Evolutionary conservation across 2,888 invertebrate genomes (phyloP).

Genomic region (Belgica antarctica): DNA sequence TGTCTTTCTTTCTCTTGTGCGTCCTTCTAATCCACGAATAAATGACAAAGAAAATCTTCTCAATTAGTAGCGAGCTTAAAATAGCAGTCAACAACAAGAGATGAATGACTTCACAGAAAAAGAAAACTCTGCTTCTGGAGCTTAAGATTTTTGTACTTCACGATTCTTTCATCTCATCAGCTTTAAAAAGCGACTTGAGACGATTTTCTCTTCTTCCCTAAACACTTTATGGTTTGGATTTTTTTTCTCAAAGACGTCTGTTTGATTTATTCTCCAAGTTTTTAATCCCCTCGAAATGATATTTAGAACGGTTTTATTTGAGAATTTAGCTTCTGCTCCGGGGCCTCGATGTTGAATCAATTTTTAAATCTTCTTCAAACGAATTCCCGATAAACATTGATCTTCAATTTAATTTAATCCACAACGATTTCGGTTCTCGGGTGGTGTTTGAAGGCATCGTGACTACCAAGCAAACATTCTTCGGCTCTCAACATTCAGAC

Average conservation of each 20-base stretch:
- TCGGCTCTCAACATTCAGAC: not conserved
- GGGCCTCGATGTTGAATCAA: constrained; percentile 14
- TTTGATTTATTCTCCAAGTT: constrained; percentile 18
- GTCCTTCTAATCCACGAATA: constrained; percentile 34
- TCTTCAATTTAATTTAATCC: constrained; percentile 29
- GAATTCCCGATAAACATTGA: constrained; percentile 23
- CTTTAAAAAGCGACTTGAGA: constrained; percentile 17
- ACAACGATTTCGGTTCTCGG: not conserved
- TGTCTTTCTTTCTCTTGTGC: not conserved
- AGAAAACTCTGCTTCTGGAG: constrained; percentile 36
- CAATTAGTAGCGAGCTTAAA: constrained; percentile 42
- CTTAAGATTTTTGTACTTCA: constrained; percentile 30
- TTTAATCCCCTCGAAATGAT: constrained; percentile 22
- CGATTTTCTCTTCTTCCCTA: constrained; percentile 23
- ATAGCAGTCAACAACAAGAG: constrained; percentile 38
- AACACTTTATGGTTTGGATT: constrained; percentile 14
- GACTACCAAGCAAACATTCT: constrained; percentile 11
- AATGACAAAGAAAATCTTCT: constrained; percentile 40
- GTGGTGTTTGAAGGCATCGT: not conserved
- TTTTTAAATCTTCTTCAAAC: constrained; percentile 5
- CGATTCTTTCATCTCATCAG: not conserved
- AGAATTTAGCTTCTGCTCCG: constrained; percentile 3
- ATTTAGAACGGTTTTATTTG: constrained; percentile 18
- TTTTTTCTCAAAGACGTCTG: constrained; percentile 13
- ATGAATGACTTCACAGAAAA: constrained; percentile 38